Evolutionary conservation across 2,888 invertebrate genomes (phyloP).

Genomic region (Saturnia japonica): DNA sequence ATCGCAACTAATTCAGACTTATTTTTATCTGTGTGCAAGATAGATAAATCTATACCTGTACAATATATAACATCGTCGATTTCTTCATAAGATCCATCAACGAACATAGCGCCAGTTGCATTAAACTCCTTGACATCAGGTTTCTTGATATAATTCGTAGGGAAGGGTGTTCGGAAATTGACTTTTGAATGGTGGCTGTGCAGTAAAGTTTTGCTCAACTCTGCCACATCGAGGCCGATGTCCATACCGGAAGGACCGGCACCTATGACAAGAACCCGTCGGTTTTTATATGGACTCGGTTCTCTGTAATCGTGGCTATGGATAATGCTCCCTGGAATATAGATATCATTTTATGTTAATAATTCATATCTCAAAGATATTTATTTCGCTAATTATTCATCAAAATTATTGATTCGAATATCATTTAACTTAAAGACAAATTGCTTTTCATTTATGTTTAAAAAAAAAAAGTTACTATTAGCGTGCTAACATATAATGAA

Average conservation of each 20-base stretch:
- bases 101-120: conserved; percentile 79
- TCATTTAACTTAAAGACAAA: too few relatives aligned
- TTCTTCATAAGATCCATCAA: conserved; percentile 81
- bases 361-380: too few relatives aligned
- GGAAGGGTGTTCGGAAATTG: conserved; percentile 65
- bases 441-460: too few relatives aligned
- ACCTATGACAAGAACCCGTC: conserved; percentile 85
- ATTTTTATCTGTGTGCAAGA: neutral
- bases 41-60: conserved; percentile 77
- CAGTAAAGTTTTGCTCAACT: conserved; percentile 64
- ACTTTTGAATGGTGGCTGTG: conserved; percentile 77
- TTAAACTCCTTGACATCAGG: conserved; percentile 76
- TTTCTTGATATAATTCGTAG: conserved; percentile 75
- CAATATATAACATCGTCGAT: conserved; percentile 87
- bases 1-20: neutral
- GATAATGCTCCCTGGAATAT: conserved; percentile 79
- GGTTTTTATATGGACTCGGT: conserved; percentile 80
- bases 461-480: too few relatives aligned
- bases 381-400: too few relatives aligned
- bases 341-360: too few relatives aligned
- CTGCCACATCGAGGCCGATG: conserved; percentile 83
- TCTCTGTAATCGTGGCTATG: conserved; percentile 89
- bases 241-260: conserved; percentile 89
- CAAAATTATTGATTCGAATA: too few relatives aligned
- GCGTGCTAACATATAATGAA: too few relatives aligned